These are phyloP conservation scores for Oreortyx pictus DNA, from an alignment of 2,797 vertebrate species.

Conservation along the genomic window DNA sequence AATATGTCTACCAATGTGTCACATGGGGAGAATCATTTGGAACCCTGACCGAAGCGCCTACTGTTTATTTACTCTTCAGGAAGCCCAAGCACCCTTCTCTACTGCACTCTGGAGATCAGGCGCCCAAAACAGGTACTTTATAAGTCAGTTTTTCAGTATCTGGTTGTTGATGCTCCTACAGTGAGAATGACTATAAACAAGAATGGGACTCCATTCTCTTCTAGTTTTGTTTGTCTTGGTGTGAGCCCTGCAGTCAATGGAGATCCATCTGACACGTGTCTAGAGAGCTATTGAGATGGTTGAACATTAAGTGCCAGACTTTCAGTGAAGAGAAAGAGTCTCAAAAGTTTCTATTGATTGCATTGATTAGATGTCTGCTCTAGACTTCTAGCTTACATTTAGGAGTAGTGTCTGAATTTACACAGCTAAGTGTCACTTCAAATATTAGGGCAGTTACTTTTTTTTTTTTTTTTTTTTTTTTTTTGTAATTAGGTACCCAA, in stretches of 20 bases:
- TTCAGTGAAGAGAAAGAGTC: not conserved
- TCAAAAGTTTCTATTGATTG: not conserved
- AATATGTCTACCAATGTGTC: not conserved
- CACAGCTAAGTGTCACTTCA: not conserved
- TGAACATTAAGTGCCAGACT: not conserved
- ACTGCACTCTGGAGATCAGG: too few relatives aligned
- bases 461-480: not conserved
- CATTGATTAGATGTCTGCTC: not conserved
- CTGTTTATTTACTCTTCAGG: not conserved
- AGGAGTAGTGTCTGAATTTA: not conserved
- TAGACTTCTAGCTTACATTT: not conserved
- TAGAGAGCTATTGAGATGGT: not conserved
- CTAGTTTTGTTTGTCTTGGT: not conserved
- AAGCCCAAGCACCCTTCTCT: not conserved
- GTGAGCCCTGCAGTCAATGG: not conserved
- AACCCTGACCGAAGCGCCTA: not conserved
- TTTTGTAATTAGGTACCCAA: not conserved
- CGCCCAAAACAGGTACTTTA: not conserved
- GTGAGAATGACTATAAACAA: not conserved
- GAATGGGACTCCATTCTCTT: fast-evolving
- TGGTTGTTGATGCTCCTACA: not conserved
- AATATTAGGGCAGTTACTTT: not conserved
- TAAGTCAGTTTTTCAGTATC: not conserved
- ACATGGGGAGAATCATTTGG: fast-evolving
- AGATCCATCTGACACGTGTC: not conserved